These are phyloP conservation scores for Diacarnus erythraeanus DNA, from an alignment of 37 sponge, comb jelly and placozoan species.

Conservation along the genomic window DNA sequence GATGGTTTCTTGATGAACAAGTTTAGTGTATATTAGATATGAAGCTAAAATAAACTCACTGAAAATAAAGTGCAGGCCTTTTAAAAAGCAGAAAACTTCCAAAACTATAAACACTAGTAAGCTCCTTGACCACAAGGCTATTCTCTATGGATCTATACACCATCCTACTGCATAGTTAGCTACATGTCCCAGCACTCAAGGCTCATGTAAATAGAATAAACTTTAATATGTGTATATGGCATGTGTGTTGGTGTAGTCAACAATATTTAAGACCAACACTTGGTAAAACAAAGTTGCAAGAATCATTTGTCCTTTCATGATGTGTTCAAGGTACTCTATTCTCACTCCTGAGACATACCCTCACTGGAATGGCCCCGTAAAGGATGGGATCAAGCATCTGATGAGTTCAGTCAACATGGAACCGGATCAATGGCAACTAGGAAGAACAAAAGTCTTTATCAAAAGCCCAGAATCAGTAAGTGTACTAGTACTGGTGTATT, in stretches of 20 bases:
- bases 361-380: constrained; percentile 75
- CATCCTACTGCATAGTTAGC: no score
- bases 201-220: no score
- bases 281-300: no score
- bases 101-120: not conserved
- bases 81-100: not conserved
- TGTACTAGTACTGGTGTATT: no score
- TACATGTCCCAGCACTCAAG: no score
- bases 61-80: not conserved
- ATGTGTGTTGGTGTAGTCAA: no score
- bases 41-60: no score
- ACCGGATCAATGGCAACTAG: constrained; percentile 96
- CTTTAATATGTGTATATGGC: no score
- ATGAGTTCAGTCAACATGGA: constrained; percentile 96
- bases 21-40: not conserved
- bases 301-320: not conserved
- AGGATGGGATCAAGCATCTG: constrained; percentile 81
- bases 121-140: no score
- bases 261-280: no score
- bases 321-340: constrained; percentile 71
- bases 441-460: constrained; percentile 89
- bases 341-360: constrained; percentile 95
- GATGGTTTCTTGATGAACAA: not conserved
- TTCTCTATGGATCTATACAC: no score
- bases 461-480: constrained; percentile 96